phyloP scores from a whole-genome alignment of 2,888 invertebrate species.

The Eucera pruinosa region DNA sequence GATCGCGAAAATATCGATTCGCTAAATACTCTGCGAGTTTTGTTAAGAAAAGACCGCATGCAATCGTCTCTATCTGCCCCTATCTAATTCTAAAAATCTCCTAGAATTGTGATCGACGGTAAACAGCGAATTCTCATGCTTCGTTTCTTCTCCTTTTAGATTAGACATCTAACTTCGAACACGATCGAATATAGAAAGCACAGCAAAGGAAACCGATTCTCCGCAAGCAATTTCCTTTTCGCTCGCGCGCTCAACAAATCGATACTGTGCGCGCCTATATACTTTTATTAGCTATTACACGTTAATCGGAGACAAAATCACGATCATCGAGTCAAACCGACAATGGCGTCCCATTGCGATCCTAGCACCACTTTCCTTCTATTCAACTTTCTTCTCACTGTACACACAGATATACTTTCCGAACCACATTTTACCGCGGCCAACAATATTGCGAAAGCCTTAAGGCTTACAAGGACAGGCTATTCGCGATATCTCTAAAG shows the following conservation, averaged over 20 bases:
- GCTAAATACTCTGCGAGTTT: not conserved
- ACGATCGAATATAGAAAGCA: conserved; percentile 3
- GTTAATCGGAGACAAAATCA: conserved; percentile 18
- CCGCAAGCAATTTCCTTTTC: not conserved
- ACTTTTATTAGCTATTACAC: not conserved
- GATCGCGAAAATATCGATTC: not conserved
- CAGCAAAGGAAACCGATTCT: conserved; percentile 5
- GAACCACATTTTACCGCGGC: conserved; percentile 68
- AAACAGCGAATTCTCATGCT: not conserved
- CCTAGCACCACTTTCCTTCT: conserved; percentile 20
- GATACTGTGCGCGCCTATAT: not conserved
- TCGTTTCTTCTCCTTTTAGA: not conserved
- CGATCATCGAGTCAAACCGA: conserved; percentile 60
- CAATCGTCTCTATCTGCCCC: not conserved
- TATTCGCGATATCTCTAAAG: conserved; percentile 67
- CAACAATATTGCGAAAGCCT: conserved; percentile 71
- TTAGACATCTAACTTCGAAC: not conserved
- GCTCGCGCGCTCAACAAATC: not conserved
- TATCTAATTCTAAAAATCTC: conserved; percentile 13
- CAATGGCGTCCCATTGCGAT: conserved; percentile 45
- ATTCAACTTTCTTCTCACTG: conserved; percentile 36
- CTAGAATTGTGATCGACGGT: not conserved
- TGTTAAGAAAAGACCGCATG: not conserved
- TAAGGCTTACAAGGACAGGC: conserved; percentile 70
- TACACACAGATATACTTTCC: conserved; percentile 71